Evolutionary conservation across 2,797 vertebrate species (phyloP).

Genomic region (Epinephelus coioides): DNA sequence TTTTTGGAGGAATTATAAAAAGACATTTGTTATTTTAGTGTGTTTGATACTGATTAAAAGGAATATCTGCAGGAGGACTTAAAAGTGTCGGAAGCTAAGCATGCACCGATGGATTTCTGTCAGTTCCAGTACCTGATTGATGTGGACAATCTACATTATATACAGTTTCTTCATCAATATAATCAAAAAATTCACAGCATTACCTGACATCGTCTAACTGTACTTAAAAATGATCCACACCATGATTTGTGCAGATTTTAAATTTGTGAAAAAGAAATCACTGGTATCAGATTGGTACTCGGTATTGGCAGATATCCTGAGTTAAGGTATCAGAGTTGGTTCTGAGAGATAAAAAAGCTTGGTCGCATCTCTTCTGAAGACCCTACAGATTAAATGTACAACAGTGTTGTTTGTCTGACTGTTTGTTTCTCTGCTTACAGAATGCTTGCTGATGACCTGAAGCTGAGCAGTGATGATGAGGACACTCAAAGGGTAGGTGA

Average conservation of each 20-base stretch:
- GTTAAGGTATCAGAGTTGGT: too few species aligned
- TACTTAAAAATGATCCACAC: neutral
- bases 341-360: neutral
- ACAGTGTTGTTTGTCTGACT: neutral
- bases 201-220: neutral
- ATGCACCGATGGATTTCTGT: neutral
- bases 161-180: neutral
- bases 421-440: conserved; percentile 74
- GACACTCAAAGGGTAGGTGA: conserved; percentile 90
- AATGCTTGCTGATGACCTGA: conserved; percentile 98
- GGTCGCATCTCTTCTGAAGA: neutral
- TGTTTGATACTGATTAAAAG: neutral
- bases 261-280: neutral
- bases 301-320: neutral
- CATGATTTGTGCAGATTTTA: neutral
- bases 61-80: neutral
- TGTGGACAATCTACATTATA: neutral
- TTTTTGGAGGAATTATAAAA: neutral
- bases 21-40: neutral
- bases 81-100: neutral
- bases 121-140: neutral
- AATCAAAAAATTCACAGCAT: neutral
- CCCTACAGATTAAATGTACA: neutral
- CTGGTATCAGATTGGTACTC: neutral
- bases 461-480: conserved; percentile 98